phyloP scores from a whole-genome alignment of 2,113 vertebrate genomes.

The Cyphomyrus plagiostoma region DNA sequence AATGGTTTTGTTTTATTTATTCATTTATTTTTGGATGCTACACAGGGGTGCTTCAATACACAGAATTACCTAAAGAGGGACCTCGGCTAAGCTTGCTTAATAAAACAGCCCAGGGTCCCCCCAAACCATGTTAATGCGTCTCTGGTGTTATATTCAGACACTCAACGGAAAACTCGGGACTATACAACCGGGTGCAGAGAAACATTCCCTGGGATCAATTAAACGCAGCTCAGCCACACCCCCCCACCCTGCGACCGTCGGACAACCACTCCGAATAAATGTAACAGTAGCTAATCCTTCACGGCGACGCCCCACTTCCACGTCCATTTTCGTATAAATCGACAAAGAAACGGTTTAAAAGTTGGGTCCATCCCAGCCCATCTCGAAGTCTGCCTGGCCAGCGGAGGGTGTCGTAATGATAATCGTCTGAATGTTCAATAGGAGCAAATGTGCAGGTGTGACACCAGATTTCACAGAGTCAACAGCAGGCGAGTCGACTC shows the following conservation, averaged over 20 bases:
- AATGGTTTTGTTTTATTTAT: neutral
- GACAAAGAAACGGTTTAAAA: neutral
- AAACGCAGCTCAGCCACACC: neutral
- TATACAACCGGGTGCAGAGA: neutral
- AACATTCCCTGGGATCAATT: neutral
- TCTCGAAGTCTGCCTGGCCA: no score
- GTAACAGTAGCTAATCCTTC: neutral
- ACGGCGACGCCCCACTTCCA: neutral
- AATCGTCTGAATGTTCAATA: neutral
- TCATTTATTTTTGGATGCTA: neutral
- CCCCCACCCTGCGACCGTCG: neutral
- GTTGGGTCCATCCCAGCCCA: neutral
- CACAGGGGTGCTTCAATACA: neutral
- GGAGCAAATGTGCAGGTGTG: neutral
- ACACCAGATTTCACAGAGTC: slow-evolving; percentile 8
- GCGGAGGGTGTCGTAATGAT: neutral
- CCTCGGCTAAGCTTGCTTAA: neutral
- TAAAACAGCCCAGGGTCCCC: neutral
- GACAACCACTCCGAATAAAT: neutral
- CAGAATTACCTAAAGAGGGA: neutral
- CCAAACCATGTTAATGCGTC: neutral
- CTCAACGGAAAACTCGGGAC: neutral
- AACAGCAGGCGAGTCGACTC: neutral
- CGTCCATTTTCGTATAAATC: neutral
- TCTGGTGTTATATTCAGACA: neutral